phyloP scores from a whole-genome alignment of 2,888 invertebrate species.

The Lasius fuliginosus region DNA sequence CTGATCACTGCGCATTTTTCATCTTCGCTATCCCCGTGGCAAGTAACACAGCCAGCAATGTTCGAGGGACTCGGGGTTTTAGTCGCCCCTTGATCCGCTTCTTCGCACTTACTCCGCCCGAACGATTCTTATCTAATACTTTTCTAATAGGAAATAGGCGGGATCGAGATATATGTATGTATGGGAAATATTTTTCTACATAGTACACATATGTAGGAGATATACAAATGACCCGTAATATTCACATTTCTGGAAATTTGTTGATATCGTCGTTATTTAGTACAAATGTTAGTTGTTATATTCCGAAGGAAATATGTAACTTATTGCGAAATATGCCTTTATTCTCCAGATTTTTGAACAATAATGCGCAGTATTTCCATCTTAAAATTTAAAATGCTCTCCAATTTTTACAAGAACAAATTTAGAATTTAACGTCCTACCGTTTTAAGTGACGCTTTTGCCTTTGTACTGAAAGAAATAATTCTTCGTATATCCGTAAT shows the following conservation, averaged over 20 bases:
- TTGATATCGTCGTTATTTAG: conserved; percentile 3
- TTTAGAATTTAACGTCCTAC: background rate
- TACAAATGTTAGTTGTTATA: background rate
- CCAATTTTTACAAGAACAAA: background rate
- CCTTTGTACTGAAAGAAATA: background rate
- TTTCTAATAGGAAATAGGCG: conserved; percentile 33
- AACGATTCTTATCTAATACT: conserved; percentile 45
- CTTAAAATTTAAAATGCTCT: background rate
- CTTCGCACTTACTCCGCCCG: conserved; percentile 36
- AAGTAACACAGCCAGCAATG: conserved; percentile 45
- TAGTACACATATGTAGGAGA: background rate
- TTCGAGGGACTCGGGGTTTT: conserved; percentile 50
- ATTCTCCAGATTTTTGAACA: background rate
- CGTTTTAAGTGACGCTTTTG: background rate
- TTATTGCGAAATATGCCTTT: conserved; percentile 6
- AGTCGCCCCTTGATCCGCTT: conserved; percentile 60
- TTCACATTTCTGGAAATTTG: background rate
- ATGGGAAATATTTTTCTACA: background rate
- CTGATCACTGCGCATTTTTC: conserved; percentile 50
- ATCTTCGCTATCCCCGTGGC: conserved; percentile 32
- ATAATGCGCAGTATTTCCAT: background rate
- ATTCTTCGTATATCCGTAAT: background rate
- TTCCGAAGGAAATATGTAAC: background rate
- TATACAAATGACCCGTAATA: background rate
- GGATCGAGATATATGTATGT: conserved; percentile 15